Base-by-base conservation (phyloP, 2,888 invertebrate species). In the Sarcophaga carnaria region DNA sequence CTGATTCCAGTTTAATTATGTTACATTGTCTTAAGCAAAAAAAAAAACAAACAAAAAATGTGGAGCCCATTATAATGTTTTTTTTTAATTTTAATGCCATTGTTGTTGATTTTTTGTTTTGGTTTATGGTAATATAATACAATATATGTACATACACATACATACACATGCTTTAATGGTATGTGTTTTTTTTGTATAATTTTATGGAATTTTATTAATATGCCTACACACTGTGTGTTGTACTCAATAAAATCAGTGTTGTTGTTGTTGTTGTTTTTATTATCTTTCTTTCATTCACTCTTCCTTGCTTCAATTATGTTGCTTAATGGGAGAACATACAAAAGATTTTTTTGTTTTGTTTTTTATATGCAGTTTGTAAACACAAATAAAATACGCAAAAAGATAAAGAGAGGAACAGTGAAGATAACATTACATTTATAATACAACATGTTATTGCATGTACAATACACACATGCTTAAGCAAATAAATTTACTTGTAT, bases 91-190 rank as follows among this genome's bases (percentile, higher is more conserved):
- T 76, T 37, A 67, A 63, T 82, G 75, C 17, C 10, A 71, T 74
- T 74, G 69, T 75, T 74, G 69, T 22, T 66, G 17, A n/a, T 67
- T 47, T 64, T 72, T 81, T 85, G 47, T 59, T 85, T 62, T 47
- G 72, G 59, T 37, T 37, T 37, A 8, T n/a, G 49, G 62, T 62
- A 63, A 10, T 66, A n/a, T 62, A 82, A 63, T 84, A 74, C 54
- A 74, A 72, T 67, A 59, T 17, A 59, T 3, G 37, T 37, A 6
- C 0, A 4, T 5, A 27, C 5, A 27, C 4, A 27, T 4, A 37
- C 37, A 37, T 8, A 75, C 79, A 83, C 77, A 76, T 86, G 80
- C 66, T 80, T 71, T 47, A 76, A 37, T 8, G 37, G 8, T 37
- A 0, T 8, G 37, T 37, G 8, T 10, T 37, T 37, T 37, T 37